These are phyloP conservation scores for Ophiothrix spiculata DNA, from an alignment of 35 echinoderm and acorn worm genomes.

Conservation along the genomic window DNA sequence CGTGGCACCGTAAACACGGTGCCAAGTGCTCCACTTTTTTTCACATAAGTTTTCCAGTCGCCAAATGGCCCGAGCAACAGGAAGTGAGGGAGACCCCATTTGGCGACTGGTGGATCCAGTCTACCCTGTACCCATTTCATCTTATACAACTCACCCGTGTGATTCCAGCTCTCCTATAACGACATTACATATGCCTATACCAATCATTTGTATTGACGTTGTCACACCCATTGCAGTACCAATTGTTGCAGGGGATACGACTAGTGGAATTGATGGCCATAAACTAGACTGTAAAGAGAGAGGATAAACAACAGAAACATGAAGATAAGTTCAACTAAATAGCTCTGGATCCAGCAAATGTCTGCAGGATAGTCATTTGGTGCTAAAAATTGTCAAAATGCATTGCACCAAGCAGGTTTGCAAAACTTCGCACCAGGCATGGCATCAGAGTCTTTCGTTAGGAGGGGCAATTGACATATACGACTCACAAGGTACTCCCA, in stretches of 20 bases:
- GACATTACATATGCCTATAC: slow-evolving; percentile 71
- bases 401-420: not conserved
- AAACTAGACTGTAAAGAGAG: slow-evolving; percentile 55
- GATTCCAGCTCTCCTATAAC: slow-evolving; percentile 63
- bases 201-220: slow-evolving; percentile 79
- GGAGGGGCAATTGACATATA: not conserved
- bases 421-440: not conserved
- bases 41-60: no score
- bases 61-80: no score
- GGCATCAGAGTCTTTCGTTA: not conserved
- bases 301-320: not conserved
- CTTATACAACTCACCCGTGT: no score
- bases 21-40: no score
- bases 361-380: not conserved
- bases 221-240: slow-evolving; percentile 80
- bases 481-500: not conserved
- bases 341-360: not conserved
- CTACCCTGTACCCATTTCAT: no score
- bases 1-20: no score
- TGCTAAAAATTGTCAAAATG: not conserved
- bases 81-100: no score
- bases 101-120: no score
- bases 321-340: not conserved
- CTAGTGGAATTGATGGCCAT: slow-evolving; percentile 78
- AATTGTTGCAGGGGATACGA: slow-evolving; percentile 69